Conservation (phyloP, 2,888 invertebrate species). For the Pomacea canaliculata region DNA sequence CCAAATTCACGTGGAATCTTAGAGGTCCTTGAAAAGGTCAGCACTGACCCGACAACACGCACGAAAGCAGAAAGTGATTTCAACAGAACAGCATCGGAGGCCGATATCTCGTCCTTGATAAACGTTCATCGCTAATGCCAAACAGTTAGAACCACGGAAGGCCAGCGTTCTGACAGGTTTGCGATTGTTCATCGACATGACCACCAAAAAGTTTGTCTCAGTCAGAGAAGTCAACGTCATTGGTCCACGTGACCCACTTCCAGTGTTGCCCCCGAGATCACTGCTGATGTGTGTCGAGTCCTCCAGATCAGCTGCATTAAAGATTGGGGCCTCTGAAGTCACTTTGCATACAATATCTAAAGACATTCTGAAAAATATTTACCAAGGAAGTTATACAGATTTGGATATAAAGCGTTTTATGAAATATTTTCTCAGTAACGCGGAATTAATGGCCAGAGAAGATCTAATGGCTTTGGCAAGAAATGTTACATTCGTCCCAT, state of each 20-base stretch:
- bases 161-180: constrained; percentile 9
- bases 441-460: neutral
- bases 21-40: constrained; percentile 7
- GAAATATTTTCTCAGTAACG: constrained; percentile 26
- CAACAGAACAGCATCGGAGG: constrained; percentile 13
- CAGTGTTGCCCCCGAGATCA: neutral
- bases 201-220: constrained; percentile 4
- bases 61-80: constrained; percentile 2
- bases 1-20: constrained; percentile 26
- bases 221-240: constrained; percentile 7
- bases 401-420: constrained; percentile 17
- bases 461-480: constrained; percentile 1
- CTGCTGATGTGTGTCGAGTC: neutral
- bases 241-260: constrained; percentile 3
- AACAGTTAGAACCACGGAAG: neutral
- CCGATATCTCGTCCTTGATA: constrained; percentile 16
- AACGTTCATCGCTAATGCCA: neutral
- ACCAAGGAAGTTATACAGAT: neutral
- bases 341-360: neutral
- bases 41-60: neutral
- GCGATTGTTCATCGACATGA: constrained; percentile 10
- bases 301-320: constrained; percentile 13
- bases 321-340: constrained; percentile 21
- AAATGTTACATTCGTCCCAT: constrained; percentile 19
- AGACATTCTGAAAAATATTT: constrained; percentile 12